Evolutionary conservation across 2,113 vertebrate species (phyloP), one percentile per base, ranked within the genome.

Genomic region (Chroicocephalus ridibundus): DNA sequence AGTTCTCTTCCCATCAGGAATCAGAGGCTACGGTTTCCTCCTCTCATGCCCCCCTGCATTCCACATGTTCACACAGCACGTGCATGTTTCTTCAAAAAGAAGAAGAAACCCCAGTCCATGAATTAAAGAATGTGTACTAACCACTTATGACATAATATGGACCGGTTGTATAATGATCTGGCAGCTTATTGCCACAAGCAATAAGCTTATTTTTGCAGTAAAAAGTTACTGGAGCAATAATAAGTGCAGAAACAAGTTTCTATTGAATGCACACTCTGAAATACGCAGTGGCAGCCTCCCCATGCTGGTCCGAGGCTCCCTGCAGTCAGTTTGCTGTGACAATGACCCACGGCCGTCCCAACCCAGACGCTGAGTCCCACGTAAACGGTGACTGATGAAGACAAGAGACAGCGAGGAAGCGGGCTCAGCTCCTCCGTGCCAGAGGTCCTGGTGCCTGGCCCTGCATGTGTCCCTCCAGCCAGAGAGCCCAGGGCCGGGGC

Each of bases 351-450:
- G 2, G 18, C 25, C 11, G 15, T 13, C 31, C 77, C 15, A 15
- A 21, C 19, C 24, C 13, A 7, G 36, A 22, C 10, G 32, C 34
- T 2, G 16, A 2, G 36, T 10, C 46, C 38, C 13, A 10, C 16
- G 0, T 1, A 13, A 10, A 6, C 0, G 34, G 55, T 4, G 69
- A 13, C 5, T 6, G 3, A 8, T 16, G 46, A 14, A 20, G 38
- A 44, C 9, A 9, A 10, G 57, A 6, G 57, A 6, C 12, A 20
- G 40, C 0, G 3, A 10, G 51, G 42, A 27, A 60, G 44, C 2
- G 1, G 72, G 52, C 25, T n/a, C 2, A 1, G 29, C 62, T 76
- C 2, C 29, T 52, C 6, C 1, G 1, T 7, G 29, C 2, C 0
- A 20, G 17, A 29, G 42, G 9, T 24, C 31, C 26, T 1, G 20